Conservation (phyloP, 2,113 vertebrate genomes). For the Podilymbus podiceps region DNA sequence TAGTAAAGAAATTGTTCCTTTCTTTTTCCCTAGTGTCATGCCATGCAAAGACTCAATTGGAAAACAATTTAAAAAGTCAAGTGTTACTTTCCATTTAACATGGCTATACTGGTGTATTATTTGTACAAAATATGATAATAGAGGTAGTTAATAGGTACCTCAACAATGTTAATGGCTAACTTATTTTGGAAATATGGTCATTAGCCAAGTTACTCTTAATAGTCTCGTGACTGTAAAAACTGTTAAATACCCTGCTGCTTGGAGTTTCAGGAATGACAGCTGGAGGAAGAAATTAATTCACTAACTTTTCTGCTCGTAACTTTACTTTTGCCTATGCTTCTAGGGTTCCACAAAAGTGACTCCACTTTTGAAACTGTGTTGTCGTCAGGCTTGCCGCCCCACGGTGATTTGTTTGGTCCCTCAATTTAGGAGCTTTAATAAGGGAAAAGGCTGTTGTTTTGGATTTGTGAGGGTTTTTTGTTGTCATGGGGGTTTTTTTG, state of each 20-base stretch:
- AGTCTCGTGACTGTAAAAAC: background rate
- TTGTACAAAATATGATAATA: slow-evolving; percentile 12
- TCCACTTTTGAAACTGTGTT: background rate
- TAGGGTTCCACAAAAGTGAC: background rate
- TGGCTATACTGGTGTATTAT: background rate
- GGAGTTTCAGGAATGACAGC: background rate
- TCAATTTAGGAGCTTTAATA: background rate
- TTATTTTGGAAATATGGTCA: slow-evolving; percentile 23
- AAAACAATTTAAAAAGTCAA: background rate
- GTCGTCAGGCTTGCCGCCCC: background rate
- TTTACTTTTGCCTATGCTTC: background rate
- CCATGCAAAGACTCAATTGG: background rate
- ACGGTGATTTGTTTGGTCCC: background rate
- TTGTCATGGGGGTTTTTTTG: too few relatives aligned
- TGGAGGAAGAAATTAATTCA: background rate
- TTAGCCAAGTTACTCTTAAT: background rate
- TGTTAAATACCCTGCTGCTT: background rate
- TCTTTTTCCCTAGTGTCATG: background rate
- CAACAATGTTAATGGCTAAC: slow-evolving; percentile 32
- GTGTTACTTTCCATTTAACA: background rate
- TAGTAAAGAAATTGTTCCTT: background rate
- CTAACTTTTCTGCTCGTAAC: background rate
- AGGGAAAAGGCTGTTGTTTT: background rate
- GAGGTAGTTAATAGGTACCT: slow-evolving; percentile 36
- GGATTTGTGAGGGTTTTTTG: background rate